phyloP scores from a whole-genome alignment of 2,888 invertebrate species.

The Acrocyrtus sp. region DNA sequence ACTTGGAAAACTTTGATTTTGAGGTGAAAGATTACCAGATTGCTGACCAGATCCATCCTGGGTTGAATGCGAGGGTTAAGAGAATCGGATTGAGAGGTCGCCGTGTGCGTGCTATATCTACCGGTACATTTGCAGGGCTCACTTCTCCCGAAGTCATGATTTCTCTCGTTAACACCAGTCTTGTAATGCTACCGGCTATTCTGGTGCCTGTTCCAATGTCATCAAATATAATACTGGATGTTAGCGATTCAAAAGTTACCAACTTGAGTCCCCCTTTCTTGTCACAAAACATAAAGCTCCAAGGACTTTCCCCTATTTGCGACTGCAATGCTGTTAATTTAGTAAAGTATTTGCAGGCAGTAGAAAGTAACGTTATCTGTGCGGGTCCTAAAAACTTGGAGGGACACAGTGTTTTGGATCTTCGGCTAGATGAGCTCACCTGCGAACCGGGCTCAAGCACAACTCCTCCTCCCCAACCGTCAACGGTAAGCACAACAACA shows the following conservation, averaged over 20 bases:
- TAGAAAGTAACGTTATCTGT: conserved; percentile 59
- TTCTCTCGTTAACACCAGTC: conserved; percentile 82
- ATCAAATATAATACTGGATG: conserved; percentile 80
- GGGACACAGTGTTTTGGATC: conserved; percentile 77
- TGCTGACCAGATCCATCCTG: conserved; percentile 81
- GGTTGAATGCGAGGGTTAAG: conserved; percentile 58
- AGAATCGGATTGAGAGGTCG: conserved; percentile 59
- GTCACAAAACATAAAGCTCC: conserved; percentile 82
- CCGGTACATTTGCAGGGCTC: conserved; percentile 65
- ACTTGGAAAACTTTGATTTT: conserved; percentile 80
- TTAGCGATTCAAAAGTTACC: conserved; percentile 80
- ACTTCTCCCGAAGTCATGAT: conserved; percentile 78
- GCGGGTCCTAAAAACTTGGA: conserved; percentile 74
- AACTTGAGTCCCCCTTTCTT: conserved; percentile 82
- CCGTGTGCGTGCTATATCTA: conserved; percentile 74
- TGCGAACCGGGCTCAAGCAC: conserved; percentile 75
- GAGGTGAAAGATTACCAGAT: conserved; percentile 82
- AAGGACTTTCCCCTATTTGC: conserved; percentile 83
- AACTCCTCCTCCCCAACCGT: conserved; percentile 67
- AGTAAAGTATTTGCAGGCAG: conserved; percentile 59
- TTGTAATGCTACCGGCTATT: conserved; percentile 81
- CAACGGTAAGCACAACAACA: conserved; percentile 69
- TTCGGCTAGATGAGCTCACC: conserved; percentile 83
- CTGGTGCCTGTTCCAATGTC: conserved; percentile 88
- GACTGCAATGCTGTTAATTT: conserved; percentile 77